Percentiles rank a stretch among this genome's conserved stretches.
Evolutionary conservation across 2,888 invertebrate species (phyloP).

Genomic region (Aphidius colemani): DNA sequence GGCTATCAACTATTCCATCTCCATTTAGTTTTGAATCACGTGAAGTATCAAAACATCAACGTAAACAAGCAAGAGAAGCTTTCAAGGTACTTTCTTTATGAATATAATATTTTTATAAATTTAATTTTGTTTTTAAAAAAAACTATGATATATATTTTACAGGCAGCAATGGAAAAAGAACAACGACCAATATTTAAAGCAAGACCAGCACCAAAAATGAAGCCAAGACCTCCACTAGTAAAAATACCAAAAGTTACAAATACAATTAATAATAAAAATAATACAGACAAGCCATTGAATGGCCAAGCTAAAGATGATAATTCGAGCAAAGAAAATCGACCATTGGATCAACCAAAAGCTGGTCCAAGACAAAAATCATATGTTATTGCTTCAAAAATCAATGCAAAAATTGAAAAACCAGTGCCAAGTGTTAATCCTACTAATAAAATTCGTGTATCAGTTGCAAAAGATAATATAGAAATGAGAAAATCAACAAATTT

Average conservation of each 20-base stretch:
- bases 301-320: no score
- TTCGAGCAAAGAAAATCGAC: no score
- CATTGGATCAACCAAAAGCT: background rate
- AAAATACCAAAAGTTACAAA: no score
- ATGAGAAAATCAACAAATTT: no score
- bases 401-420: background rate
- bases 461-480: no score
- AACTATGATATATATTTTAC: background rate
- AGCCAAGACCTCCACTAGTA: background rate
- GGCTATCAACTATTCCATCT: constrained; percentile 7
- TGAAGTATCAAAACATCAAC: constrained; percentile 33
- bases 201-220: constrained; percentile 16
- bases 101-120: background rate
- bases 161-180: background rate
- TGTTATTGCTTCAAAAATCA: no score
- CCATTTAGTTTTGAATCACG: constrained; percentile 39
- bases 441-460: no score
- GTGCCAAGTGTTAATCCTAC: background rate
- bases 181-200: constrained; percentile 7
- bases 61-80: constrained; percentile 31
- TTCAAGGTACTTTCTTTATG: constrained; percentile 7
- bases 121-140: background rate
- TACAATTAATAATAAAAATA: background rate
- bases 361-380: no score
- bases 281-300: background rate